Base-by-base conservation (phyloP, 2,797 vertebrate genomes). In the Botia almorhae region DNA sequence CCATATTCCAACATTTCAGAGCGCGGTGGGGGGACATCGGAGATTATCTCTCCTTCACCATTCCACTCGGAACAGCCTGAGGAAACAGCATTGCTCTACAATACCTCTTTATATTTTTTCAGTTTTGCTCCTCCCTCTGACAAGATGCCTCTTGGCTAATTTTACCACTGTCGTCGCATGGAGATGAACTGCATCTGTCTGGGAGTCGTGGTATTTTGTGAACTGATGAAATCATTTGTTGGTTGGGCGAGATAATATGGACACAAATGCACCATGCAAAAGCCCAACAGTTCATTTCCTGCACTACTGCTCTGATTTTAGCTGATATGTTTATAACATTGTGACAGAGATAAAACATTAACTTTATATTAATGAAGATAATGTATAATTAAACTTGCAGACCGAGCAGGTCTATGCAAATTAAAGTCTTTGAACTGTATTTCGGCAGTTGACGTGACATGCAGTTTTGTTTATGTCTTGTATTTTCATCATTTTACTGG, bases 41-140 rank as follows among this genome's bases (percentile, higher is more conserved):
- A 1, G 96, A 98, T 86, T 94, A 96, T 81, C 93, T 98, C 13
- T 97, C 96, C 68, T 98, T 97, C 87, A 97, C 96, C 48, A 97
- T 97, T 83, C 96, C 97, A 0, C 88, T 97, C 46, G 97, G 96
- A 29, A 95, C 92, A 69, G 95, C 96, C 26, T 98, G 83, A 96
- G 65, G 8, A 65, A 29, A 73, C 12, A 7, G 6, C n/a, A 10
- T 46, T 81, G 29, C 63, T 6, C 74, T 65, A 69, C 39, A 19
- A n/a, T 43, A 39, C 16, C 26, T 51, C 11, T 19, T 36, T 46
- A 75, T 72, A 51, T 36, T 23, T 7, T 23, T 5, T 16, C 39
- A 8, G 7, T 63, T 69, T 74, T 73, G 8, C 56, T 55, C 19
- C 14, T 58, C 12, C 46, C 7, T 64, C 69, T 29, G 13, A 69